Evolutionary conservation across 2,888 invertebrate genomes (phyloP).

Genomic region (Pilophorus perplexus): DNA sequence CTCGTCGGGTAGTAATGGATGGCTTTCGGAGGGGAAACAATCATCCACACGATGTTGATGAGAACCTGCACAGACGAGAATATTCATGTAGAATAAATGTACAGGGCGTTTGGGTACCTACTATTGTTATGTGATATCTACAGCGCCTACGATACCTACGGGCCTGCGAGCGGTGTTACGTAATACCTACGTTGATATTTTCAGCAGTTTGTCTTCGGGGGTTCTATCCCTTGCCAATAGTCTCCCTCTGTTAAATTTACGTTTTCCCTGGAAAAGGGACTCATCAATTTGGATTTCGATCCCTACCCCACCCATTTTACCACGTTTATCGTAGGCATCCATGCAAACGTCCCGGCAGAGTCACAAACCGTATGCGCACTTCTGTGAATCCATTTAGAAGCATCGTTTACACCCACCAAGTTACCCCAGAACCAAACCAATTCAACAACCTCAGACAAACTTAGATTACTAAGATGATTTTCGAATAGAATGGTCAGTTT

Average conservation of each 20-base stretch:
- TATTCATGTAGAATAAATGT: neutral
- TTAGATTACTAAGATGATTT: conserved; percentile 4
- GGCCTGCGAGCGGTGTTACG: too few species aligned
- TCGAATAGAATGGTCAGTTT: neutral
- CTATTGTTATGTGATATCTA: neutral
- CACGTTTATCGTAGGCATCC: too few species aligned
- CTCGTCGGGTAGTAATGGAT: conserved; percentile 87
- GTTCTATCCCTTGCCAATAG: conserved; percentile 4
- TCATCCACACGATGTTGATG: conserved; percentile 89
- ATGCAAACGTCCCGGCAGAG: neutral
- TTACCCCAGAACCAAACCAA: neutral
- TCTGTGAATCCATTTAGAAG: neutral
- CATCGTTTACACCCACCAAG: neutral
- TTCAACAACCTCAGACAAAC: neutral
- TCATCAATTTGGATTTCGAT: too few species aligned
- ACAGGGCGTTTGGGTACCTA: neutral
- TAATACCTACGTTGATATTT: too few species aligned
- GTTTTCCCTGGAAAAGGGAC: too few species aligned
- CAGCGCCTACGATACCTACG: too few species aligned
- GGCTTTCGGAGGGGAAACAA: conserved; percentile 83
- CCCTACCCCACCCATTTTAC: too few species aligned
- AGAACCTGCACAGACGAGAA: conserved; percentile 61
- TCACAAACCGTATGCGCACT: conserved; percentile 9
- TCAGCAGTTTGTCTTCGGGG: too few species aligned
- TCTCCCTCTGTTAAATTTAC: too few species aligned